Percentiles rank a stretch among this genome's conserved stretches.
phyloP scores from a whole-genome alignment of 2,797 vertebrate species.

The Hyperoplus lanceolatus region DNA sequence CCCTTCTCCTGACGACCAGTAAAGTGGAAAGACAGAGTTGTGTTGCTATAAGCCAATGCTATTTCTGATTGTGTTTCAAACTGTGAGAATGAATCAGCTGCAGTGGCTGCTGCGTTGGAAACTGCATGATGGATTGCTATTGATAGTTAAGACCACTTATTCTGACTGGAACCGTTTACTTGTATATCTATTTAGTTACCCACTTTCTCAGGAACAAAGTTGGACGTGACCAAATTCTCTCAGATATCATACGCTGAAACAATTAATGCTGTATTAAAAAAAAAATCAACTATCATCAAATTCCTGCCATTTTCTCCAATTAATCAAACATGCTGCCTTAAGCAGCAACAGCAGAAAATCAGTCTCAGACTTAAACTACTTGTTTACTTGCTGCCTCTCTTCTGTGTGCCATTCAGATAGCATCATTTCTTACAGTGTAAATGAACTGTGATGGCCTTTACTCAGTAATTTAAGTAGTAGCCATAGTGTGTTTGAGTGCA shows the following conservation, averaged over 20 bases:
- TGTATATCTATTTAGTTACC: slow-evolving; percentile 78
- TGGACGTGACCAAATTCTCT: slow-evolving; percentile 87
- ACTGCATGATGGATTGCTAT: slow-evolving; percentile 43
- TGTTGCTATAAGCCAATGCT: slow-evolving; percentile 43
- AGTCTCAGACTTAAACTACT: slow-evolving; percentile 14
- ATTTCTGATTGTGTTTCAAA: slow-evolving; percentile 45
- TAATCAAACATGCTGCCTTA: slow-evolving; percentile 31
- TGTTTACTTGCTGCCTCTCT: slow-evolving; percentile 46
- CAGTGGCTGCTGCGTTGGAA: slow-evolving; percentile 35
- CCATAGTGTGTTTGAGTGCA: slow-evolving; percentile 66
- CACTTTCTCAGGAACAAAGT: slow-evolving; percentile 89
- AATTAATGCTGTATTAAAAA: slow-evolving; percentile 50
- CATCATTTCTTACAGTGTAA: slow-evolving; percentile 60
- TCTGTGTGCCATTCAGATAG: slow-evolving; percentile 37
- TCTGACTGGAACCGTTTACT: slow-evolving; percentile 72
- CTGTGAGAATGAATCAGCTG: slow-evolving; percentile 50
- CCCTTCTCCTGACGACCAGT: slow-evolving; percentile 31
- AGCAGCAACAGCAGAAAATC: slow-evolving; percentile 34
- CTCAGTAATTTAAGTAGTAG: slow-evolving; percentile 66
- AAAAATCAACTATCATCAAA: slow-evolving; percentile 13
- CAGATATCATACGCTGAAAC: slow-evolving; percentile 65
- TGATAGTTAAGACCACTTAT: slow-evolving; percentile 50
- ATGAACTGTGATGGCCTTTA: slow-evolving; percentile 73
- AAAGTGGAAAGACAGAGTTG: slow-evolving; percentile 34
- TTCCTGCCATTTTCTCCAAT: slow-evolving; percentile 28